These are phyloP conservation scores for Zootermopsis nevadensis DNA, from an alignment of 2,888 invertebrate genomes.

Conservation along the genomic window DNA sequence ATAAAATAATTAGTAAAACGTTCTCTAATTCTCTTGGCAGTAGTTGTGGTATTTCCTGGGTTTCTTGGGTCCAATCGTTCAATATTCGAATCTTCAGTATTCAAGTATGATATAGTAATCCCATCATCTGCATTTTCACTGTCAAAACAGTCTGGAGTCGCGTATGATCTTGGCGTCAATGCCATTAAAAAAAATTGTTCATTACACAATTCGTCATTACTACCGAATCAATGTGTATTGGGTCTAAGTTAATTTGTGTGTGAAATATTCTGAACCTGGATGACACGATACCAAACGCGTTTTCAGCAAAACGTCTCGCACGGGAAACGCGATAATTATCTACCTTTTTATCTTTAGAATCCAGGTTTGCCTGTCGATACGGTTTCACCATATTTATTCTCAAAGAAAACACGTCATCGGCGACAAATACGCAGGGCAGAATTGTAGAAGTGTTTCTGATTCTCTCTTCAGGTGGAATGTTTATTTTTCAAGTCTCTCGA, in stretches of 20 bases:
- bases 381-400: not conserved
- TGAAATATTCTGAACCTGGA: not conserved
- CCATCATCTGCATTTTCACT: no score
- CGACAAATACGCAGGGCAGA: not conserved
- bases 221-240: not conserved
- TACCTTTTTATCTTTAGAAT: not conserved
- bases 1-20: no score
- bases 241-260: not conserved
- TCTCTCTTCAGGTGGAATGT: not conserved
- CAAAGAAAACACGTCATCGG: not conserved
- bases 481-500: not conserved
- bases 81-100: no score
- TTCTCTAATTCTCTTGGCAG: no score
- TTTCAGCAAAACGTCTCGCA: not conserved
- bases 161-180: no score
- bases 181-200: no score
- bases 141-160: no score
- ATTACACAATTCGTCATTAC: not conserved
- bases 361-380: not conserved
- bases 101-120: no score
- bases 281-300: not conserved
- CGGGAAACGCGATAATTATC: not conserved
- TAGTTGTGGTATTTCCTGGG: no score
- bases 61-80: no score
- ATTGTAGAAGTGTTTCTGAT: not conserved